Evolutionary conservation across 2,888 invertebrate genomes (phyloP).

Genomic region (Sclerodermus sp.): DNA sequence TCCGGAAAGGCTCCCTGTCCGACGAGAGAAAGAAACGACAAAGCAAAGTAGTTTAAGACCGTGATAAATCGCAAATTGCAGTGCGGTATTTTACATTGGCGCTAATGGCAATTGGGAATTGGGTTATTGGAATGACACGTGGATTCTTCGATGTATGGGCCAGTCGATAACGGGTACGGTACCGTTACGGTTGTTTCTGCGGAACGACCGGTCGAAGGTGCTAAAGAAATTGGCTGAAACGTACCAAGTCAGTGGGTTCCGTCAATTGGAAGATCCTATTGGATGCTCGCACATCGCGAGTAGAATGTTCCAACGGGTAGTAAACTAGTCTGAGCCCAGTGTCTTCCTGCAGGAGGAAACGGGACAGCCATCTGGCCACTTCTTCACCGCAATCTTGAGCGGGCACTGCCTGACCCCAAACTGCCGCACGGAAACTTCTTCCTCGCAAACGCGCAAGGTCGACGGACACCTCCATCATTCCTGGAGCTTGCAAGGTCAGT

Average conservation of each 20-base stretch:
- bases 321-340: constrained; percentile 64
- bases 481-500: constrained; percentile 62
- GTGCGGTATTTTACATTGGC: not conserved
- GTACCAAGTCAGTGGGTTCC: constrained; percentile 40
- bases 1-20: constrained; percentile 69
- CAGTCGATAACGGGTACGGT: not conserved
- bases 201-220: too few species aligned
- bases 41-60: too few species aligned
- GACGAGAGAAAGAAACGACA: too few species aligned
- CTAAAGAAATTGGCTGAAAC: constrained; percentile 6
- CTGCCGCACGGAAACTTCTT: constrained; percentile 57
- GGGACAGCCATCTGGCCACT: constrained; percentile 74
- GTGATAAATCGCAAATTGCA: not conserved
- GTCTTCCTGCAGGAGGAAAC: constrained; percentile 60
- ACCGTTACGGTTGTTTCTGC: too few species aligned
- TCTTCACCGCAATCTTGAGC: constrained; percentile 75
- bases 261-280: constrained; percentile 45
- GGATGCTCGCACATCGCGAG: constrained; percentile 40
- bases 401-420: constrained; percentile 64
- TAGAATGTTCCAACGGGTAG: constrained; percentile 61
- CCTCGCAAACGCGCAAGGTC: constrained; percentile 57
- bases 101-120: too few species aligned
- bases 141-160: too few species aligned
- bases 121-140: too few species aligned
- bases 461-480: constrained; percentile 62